A percentile compares a stretch with the other conserved stretches of the same genome.
Conservation (phyloP, 2,888 invertebrate species). For the Prosopocoilus inquinatus region DNA sequence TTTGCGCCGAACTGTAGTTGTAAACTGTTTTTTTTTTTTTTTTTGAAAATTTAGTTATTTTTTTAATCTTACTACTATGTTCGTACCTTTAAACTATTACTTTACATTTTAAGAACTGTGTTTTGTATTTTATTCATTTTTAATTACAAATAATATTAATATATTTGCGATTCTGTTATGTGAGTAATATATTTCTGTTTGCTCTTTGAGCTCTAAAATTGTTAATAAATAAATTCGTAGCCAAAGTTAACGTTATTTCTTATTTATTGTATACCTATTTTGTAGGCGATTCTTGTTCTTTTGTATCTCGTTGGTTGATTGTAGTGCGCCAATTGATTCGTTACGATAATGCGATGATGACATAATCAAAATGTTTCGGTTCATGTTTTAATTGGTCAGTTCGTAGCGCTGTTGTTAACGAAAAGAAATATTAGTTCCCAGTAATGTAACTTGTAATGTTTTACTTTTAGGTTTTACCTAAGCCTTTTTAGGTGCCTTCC, state of each 20-base stretch:
- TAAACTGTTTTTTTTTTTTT: slow-evolving; percentile 12
- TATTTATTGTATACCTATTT: slow-evolving; percentile 36
- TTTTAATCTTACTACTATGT: slow-evolving; percentile 17
- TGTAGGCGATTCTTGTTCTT: too few relatives aligned
- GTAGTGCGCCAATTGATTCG: too few relatives aligned
- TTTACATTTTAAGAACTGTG: slow-evolving; percentile 6
- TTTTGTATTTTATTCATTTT: slow-evolving; percentile 17
- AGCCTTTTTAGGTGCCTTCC: slow-evolving; percentile 44
- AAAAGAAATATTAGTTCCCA: not conserved
- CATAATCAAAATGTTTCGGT: too few relatives aligned
- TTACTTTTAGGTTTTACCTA: slow-evolving; percentile 21
- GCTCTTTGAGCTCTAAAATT: slow-evolving; percentile 33
- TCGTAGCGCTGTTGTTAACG: too few relatives aligned
- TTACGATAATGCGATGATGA: too few relatives aligned
- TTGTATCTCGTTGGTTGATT: too few relatives aligned
- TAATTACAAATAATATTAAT: slow-evolving; percentile 12
- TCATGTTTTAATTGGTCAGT: too few relatives aligned
- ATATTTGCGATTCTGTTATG: slow-evolving; percentile 15
- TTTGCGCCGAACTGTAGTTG: slow-evolving; percentile 9
- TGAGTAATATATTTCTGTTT: slow-evolving; percentile 25
- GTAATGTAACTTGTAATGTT: not conserved
- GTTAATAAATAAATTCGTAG: slow-evolving; percentile 37
- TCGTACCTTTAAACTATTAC: slow-evolving; percentile 17
- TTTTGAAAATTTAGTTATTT: slow-evolving; percentile 16
- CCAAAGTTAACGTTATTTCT: slow-evolving; percentile 49